Conservation (phyloP, 2,797 vertebrate species). For the Chrysocyon brachyurus region DNA sequence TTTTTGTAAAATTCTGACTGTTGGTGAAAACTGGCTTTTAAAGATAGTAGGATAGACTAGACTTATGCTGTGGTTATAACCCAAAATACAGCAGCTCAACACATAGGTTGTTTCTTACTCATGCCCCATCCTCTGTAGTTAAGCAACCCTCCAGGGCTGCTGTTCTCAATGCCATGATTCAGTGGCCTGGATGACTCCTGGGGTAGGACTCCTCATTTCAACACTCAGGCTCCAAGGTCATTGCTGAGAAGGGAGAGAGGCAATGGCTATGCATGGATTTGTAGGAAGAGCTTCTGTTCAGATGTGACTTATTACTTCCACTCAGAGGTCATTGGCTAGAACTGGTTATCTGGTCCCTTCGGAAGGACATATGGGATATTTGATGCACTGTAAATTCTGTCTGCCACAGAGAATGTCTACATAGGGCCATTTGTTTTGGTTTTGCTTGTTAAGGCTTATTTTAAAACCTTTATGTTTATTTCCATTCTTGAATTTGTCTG, state of each 20-base stretch:
- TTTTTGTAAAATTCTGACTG: slow-evolving; percentile 23
- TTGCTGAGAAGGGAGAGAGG: not conserved
- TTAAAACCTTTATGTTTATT: slow-evolving; percentile 19
- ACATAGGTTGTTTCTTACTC: slow-evolving; percentile 2
- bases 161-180: not conserved
- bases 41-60: not conserved
- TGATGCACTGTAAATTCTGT: not conserved
- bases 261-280: not conserved
- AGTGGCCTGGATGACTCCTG: not conserved
- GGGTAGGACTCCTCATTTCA: not conserved
- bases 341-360: not conserved
- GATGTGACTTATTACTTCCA: not conserved
- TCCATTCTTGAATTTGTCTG: not conserved
- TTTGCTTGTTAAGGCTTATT: not conserved
- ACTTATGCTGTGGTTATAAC: not conserved
- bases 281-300: not conserved
- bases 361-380: not conserved
- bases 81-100: not conserved
- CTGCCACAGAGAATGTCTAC: not conserved
- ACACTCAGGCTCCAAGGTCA: not conserved
- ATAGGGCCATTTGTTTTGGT: not conserved
- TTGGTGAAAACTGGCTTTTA: slow-evolving; percentile 43
- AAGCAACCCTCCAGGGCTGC: not conserved
- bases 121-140: not conserved
- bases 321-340: not conserved